A percentile compares a stretch with the other conserved stretches of the same genome.
These are phyloP conservation scores for Uria lomvia DNA, from an alignment of 2,113 vertebrate species.

Conservation along the genomic window DNA sequence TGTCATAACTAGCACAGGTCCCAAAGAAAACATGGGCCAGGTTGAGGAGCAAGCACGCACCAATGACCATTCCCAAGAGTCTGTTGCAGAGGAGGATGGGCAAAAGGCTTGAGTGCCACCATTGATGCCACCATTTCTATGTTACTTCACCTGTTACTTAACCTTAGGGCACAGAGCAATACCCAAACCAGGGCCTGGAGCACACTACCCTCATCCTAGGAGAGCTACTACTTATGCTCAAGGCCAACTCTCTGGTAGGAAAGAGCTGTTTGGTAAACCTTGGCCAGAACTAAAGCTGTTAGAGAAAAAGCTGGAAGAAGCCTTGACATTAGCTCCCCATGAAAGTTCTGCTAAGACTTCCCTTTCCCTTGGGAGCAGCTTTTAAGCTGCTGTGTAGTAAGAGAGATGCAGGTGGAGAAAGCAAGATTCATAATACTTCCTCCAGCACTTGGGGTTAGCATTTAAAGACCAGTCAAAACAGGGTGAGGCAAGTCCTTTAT, in stretches of 20 bases:
- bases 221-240: background rate
- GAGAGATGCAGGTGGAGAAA: background rate
- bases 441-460: background rate
- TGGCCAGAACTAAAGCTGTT: background rate
- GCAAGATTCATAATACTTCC: background rate
- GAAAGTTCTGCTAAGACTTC: background rate
- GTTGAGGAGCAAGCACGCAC: background rate
- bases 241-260: background rate
- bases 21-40: background rate
- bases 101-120: background rate
- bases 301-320: background rate
- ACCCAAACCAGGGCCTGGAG: background rate
- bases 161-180: background rate
- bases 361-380: background rate
- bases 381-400: background rate
- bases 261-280: background rate
- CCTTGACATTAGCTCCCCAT: background rate
- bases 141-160: background rate
- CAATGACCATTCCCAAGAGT: fast-evolving
- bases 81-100: background rate
- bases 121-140: fast-evolving
- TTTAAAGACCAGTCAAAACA: background rate
- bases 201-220: background rate
- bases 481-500: background rate
- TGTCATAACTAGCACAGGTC: background rate